phyloP scores from a whole-genome alignment of 2,888 invertebrate genomes.

The Synanthedon andrenaeformis region DNA sequence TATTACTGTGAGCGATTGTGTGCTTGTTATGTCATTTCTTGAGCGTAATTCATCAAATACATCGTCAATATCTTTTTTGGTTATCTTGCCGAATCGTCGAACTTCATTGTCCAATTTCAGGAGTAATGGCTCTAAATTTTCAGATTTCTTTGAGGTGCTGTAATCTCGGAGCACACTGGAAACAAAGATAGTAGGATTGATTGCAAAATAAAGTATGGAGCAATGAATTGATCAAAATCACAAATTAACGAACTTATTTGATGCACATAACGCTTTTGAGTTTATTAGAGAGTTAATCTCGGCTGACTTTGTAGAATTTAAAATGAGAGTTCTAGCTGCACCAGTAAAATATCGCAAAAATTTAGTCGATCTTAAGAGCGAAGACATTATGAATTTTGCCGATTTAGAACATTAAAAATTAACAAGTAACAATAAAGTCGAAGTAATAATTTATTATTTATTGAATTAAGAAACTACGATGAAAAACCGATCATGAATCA shows the following conservation, averaged over 20 bases:
- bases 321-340: conserved; percentile 76
- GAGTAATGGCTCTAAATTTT: conserved; percentile 74
- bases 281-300: conserved; percentile 68
- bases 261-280: conserved; percentile 42
- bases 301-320: conserved; percentile 74
- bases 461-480: not conserved
- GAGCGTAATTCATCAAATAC: conserved; percentile 80
- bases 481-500: too few species aligned
- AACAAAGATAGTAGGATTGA: conserved; percentile 5
- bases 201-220: conserved; percentile 9
- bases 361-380: conserved; percentile 78
- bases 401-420: too few species aligned
- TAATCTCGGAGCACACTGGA: conserved; percentile 70
- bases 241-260: conserved; percentile 42
- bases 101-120: conserved; percentile 78
- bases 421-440: too few species aligned
- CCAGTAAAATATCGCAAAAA: conserved; percentile 80
- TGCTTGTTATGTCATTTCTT: conserved; percentile 78
- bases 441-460: conserved; percentile 1
- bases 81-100: conserved; percentile 78
- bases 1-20: conserved; percentile 82
- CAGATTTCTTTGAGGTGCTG: conserved; percentile 67
- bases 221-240: conserved; percentile 2
- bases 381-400: conserved; percentile 59
- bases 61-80: conserved; percentile 80